phyloP scores from a whole-genome alignment of 1,140 invertebrate genomes.

The Drosophila yakuba region DNA sequence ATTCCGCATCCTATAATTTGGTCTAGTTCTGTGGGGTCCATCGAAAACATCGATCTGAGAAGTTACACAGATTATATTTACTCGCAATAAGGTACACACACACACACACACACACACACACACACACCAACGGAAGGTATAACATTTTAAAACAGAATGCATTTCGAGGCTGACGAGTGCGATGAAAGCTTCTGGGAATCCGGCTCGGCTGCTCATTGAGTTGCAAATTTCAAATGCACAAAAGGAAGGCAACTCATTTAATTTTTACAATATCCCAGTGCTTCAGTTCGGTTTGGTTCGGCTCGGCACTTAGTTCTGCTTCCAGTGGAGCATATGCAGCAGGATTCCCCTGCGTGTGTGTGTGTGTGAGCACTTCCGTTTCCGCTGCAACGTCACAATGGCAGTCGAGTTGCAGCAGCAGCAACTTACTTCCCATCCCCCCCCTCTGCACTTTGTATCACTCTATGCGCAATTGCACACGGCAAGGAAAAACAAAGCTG shows the following conservation, averaged over 20 bases:
- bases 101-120: too few relatives aligned
- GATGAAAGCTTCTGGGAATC: too few relatives aligned
- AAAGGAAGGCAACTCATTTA: conserved; percentile 81
- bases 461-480: conserved; percentile 76
- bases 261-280: conserved; percentile 80
- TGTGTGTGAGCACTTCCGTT: conserved; percentile 57
- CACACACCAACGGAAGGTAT: too few relatives aligned
- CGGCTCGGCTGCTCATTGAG: conserved; percentile 64
- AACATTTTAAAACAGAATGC: conserved; percentile 26
- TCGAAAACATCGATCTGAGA: too few relatives aligned
- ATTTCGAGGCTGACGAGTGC: conserved; percentile 21
- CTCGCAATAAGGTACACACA: too few relatives aligned
- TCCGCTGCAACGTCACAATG: conserved; percentile 64
- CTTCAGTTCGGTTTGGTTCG: conserved; percentile 30
- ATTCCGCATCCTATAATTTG: too few relatives aligned
- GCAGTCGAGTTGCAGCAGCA: conserved; percentile 42
- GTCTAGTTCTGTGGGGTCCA: too few relatives aligned
- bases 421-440: conserved; percentile 2
- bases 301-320: conserved; percentile 30
- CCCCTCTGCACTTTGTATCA: conserved; percentile 48
- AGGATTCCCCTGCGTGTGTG: neutral
- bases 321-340: conserved; percentile 55
- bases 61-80: too few relatives aligned
- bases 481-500: conserved; percentile 59
- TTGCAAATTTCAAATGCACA: conserved; percentile 81